These are phyloP conservation scores for Tragelaphus buxtoni DNA, from an alignment of 2,113 vertebrate species.

Conservation along the genomic window DNA sequence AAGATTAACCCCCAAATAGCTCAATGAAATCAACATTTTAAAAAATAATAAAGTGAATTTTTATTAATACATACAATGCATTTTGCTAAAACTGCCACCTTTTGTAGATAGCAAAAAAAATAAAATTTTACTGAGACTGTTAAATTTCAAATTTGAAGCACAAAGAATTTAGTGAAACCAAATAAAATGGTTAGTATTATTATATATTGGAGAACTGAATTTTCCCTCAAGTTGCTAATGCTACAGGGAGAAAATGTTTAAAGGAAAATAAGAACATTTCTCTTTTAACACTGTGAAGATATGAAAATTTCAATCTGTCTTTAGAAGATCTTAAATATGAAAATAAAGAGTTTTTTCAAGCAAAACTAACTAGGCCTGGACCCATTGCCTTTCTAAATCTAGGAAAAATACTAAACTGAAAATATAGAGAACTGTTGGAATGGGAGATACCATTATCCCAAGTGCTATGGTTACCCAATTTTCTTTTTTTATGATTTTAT, in stretches of 20 bases:
- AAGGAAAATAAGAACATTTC: neutral
- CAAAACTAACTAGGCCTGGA: neutral
- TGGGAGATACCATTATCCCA: neutral
- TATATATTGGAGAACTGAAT: neutral
- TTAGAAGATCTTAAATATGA: neutral
- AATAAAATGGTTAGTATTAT: neutral
- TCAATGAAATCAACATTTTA: neutral
- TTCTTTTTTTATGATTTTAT: neutral
- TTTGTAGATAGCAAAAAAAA: neutral
- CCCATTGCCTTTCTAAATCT: neutral
- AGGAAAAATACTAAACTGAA: neutral
- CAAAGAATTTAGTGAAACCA: neutral
- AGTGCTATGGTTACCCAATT: neutral
- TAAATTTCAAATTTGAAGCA: slow-evolving; percentile 23
- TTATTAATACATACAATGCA: neutral
- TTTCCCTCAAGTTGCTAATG: neutral
- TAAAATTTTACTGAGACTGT: neutral
- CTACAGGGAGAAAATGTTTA: neutral
- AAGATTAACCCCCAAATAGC: slow-evolving; percentile 11
- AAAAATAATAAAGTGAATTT: neutral
- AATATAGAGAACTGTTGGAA: neutral
- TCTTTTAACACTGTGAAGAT: slow-evolving; percentile 1
- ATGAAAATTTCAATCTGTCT: neutral
- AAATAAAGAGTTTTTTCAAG: neutral
- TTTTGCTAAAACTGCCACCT: neutral